Evolutionary conservation across 2,888 invertebrate genomes (phyloP).

Genomic region (Agrotis puta): DNA sequence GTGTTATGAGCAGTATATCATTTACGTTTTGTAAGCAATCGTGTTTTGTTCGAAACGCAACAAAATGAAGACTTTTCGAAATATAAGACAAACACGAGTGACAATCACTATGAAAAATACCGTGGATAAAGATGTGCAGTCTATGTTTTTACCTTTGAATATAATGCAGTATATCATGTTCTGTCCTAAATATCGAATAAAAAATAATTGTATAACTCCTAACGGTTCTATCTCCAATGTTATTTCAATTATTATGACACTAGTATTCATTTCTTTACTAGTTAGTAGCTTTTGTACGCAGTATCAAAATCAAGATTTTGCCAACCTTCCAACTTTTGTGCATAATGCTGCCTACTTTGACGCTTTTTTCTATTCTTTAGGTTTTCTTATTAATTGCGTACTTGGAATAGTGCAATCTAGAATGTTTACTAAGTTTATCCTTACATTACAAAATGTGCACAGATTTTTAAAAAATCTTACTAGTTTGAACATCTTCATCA

Average conservation of each 20-base stretch:
- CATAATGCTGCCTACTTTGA: neutral
- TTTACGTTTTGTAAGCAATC: too few relatives aligned
- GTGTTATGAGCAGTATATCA: too few relatives aligned
- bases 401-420: neutral
- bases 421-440: neutral
- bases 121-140: neutral
- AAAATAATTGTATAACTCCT: neutral
- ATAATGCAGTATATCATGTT: neutral
- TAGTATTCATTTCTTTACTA: neutral
- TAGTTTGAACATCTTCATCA: neutral
- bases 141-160: neutral
- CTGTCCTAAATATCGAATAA: neutral
- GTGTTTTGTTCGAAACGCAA: too few relatives aligned
- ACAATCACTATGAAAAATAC: neutral
- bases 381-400: conserved; percentile 1
- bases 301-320: neutral
- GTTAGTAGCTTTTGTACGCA: rapidly evolving
- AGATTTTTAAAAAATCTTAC: neutral
- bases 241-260: neutral
- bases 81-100: neutral
- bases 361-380: neutral
- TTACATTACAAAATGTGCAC: conserved; percentile 19
- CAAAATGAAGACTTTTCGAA: neutral
- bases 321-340: neutral
- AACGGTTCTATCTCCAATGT: neutral